Evolutionary conservation across 2,113 vertebrate species (phyloP), one percentile per base, ranked within the genome.

Genomic region (Myotis yumanensis): DNA sequence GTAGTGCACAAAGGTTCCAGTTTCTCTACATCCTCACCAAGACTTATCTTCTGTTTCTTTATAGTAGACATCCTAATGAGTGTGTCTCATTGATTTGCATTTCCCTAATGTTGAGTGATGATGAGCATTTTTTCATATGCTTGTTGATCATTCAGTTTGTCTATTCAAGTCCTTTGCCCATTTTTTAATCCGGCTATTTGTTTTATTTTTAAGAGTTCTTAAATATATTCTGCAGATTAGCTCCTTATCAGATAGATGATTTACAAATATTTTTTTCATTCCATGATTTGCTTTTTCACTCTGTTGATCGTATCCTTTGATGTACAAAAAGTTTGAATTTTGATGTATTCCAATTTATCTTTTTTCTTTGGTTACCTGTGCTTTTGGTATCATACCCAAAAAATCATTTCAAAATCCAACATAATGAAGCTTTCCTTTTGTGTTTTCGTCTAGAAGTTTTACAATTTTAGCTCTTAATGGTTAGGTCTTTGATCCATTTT

Each of bases 171-270:
- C 37, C 48, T 73, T 79, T 77, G 62, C 28, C 52, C n/a, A 57
- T 82, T 90, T 89, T 84, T 43, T 23, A 68, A 85, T 81, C 64
- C 46, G 46, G 59, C 43, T 54, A 17, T 46, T 73, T 54, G 22
- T 37, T 73, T 84, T 92, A 68, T 75, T 68, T 90, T 6, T 72
- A 90, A 46, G 35, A 46, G 32, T 91, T 40, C 86, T 91, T 87
- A 75, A 68, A 11, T 52, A 73, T 72, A 85, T n/a, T 92, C 35
- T 77, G 30, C 14, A 25, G 46, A 35, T 86, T 86, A 68, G 72
- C 52, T 25, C 30, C n/a, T 88, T 64, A 64, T 35, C 25, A 72
- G n/a, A 81, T 82, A 73, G 0, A 43, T 81, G 43, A 81, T 93
- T 64, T 88, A 28, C 23, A n/a, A 1, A 72, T 52, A 72, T 80